Conservation (phyloP, 23 tunicate species). For the Phallusia fumigata region DNA sequence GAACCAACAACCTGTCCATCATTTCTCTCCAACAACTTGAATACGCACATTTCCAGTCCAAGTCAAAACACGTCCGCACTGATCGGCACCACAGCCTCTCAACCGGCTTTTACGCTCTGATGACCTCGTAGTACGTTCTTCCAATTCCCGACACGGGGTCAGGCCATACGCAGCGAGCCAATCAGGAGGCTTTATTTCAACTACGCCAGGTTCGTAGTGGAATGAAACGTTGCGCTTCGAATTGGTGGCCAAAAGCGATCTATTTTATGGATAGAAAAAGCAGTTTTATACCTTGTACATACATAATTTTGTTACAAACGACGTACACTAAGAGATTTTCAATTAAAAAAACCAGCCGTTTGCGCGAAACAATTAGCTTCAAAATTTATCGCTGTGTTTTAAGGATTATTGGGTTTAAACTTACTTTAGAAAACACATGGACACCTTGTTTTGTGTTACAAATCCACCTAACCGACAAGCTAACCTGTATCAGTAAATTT, state of each 20-base stretch:
- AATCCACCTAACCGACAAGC: too few species aligned
- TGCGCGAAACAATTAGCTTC: too few species aligned
- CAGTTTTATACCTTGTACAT: too few species aligned
- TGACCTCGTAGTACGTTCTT: constrained; percentile 22
- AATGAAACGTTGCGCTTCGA: background rate
- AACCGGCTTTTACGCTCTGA: constrained; percentile 20
- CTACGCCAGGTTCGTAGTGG: constrained; percentile 10
- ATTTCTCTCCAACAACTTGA: too few species aligned
- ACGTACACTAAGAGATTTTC: too few species aligned
- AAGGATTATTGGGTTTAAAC: too few species aligned
- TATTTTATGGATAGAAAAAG: too few species aligned
- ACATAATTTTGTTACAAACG: too few species aligned
- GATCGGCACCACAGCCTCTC: background rate
- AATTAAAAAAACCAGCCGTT: too few species aligned
- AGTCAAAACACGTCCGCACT: constrained; percentile 2
- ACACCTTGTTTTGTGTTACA: too few species aligned
- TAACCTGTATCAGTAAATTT: background rate
- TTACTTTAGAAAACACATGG: too few species aligned
- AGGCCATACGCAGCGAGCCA: background rate
- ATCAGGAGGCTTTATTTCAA: background rate
- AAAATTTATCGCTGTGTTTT: background rate
- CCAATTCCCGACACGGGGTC: constrained; percentile 15
- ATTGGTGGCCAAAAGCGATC: background rate
- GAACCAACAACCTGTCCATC: too few species aligned
- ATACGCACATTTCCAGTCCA: background rate